Conservation (phyloP, 2,888 invertebrate genomes). For the Dolichopus griseipennis region DNA sequence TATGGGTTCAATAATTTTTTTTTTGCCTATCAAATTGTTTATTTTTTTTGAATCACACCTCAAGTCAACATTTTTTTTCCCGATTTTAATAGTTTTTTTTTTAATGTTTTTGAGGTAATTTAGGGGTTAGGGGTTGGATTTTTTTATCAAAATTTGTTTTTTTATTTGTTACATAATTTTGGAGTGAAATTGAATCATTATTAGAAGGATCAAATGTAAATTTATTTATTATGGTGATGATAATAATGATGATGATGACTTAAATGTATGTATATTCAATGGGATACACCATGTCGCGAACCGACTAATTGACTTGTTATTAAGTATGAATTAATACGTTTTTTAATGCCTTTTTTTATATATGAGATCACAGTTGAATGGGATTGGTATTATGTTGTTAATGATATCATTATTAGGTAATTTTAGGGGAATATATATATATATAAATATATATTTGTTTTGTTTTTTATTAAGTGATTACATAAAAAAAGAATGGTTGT, state of each 20-base stretch:
- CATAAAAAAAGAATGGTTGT: background rate
- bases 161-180: background rate
- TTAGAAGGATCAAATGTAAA: slow-evolving; percentile 8
- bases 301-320: background rate
- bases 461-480: background rate
- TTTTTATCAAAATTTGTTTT: background rate
- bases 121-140: background rate
- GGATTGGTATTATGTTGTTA: background rate
- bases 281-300: background rate
- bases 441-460: too few relatives aligned
- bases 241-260: background rate
- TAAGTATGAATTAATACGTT: background rate
- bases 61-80: background rate
- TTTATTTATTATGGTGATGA: background rate
- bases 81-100: background rate
- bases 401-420: background rate
- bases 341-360: background rate
- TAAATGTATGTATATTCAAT: background rate
- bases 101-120: background rate
- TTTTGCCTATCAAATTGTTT: background rate
- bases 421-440: background rate
- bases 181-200: background rate
- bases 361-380: background rate
- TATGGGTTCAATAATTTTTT: background rate
- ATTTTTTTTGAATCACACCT: background rate